Evolutionary conservation across 2,797 vertebrate genomes (phyloP), one percentile per base, ranked within the genome.

Genomic region (Cuniculus paca): DNA sequence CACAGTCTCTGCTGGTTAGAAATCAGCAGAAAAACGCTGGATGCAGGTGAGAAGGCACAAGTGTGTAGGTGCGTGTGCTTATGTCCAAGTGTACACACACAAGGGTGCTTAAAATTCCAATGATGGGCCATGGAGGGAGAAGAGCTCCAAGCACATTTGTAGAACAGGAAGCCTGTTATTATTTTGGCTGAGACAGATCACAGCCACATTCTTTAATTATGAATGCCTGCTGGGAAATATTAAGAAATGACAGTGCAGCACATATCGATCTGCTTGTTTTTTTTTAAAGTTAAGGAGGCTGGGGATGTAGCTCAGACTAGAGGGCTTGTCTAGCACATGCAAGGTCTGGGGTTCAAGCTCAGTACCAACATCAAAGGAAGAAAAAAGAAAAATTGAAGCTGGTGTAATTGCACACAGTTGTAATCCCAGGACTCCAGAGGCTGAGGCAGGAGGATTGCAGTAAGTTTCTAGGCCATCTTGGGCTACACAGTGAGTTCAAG

Each of bases 31-130:
- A 52, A 84, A 50, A 45, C 34, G 0, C 5, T 2, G 9, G 31
- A 56, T 16, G 1, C 6, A 0, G 0, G 2, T 1, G 39, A 19
- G n/a, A 60, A 91, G 88, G 24, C 45, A 7, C 26, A 42, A 26
- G 22, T 0, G 0, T 4, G 39, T 42, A 11, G 1, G 10, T n/a
- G 34, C 0, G 13, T 0, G 39, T 2, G 0, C 16, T 16, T n/a
- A 0, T 11, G 13, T 42, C 31, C 12, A 45, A 1, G 28, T 48
- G 1, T 2, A 74, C 26, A 65, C 10, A 14, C 34, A 22, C 13
- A n/a, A 10, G 5, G 10, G 1, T 74, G 13, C 34, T 86, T 36
- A 54, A 65, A 72, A 86, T 42, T 70, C 12, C 88, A 70, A 5
- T n/a, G 63, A 81, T 0, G 36, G 74, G 31, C 36, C 80, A 63